Base-by-base conservation (phyloP, 2,888 invertebrate genomes). In the Noctua fimbriata region DNA sequence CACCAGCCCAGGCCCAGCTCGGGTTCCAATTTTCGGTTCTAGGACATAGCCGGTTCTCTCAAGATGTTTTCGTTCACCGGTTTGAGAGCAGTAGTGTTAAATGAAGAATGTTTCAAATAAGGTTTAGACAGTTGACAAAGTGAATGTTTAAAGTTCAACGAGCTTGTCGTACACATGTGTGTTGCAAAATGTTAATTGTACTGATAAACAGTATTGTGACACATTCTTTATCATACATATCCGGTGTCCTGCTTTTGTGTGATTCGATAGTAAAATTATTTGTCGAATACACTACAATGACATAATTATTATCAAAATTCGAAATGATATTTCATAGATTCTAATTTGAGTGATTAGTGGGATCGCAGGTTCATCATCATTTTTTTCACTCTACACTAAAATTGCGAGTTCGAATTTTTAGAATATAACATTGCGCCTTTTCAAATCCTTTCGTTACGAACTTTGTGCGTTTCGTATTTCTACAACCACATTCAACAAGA, bases 161-260 rank as follows among this genome's bases (percentile, higher is more conserved):
- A 60, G 16, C 7, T 16, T 47, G 52, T 14, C 18, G n/a, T 24
- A 80, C 16, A n/a, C 21, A 67, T 79, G 14, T 69, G 69, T 55
- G 24, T 24, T 47, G 60, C 36, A 60, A 75, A 73, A 60, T 86
- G 69, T 12, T 0, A 66, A 58, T 52, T 58, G 12, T 16, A 65
- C 24, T 66, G 83, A 82, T 82, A 82, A 79, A 74, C 24, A 66
- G 9, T 65, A 86, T 70, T 82, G 69, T 49, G 24, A 69, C 69
- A 69, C n/a, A 63, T 67, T 58, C n/a, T 21, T 86, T 86, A 82
- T 82, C 86, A 65, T 28, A 16, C 24, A 44, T n/a, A 60, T 86
- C 87, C 82, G 69, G 86, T 74, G 63, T 65, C 69, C 58, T 60
- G 69, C 49, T 81, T 85, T 82, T 74, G 69, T 65, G 16, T 58